phyloP scores from a whole-genome alignment of 2,797 vertebrate genomes.

The Anabas testudineus region DNA sequence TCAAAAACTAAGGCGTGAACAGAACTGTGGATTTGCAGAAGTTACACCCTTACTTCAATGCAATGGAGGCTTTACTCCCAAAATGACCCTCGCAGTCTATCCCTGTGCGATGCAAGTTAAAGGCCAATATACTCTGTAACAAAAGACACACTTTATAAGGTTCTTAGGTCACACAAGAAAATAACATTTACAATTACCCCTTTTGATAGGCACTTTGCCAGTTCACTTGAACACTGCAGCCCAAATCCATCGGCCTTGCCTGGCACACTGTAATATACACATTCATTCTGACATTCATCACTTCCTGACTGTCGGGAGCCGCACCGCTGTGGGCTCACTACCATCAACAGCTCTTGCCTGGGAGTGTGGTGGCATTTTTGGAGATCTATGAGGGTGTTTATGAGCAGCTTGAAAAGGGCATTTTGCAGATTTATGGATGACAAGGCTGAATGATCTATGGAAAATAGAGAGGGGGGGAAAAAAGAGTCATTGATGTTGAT shows the following conservation, averaged over 20 bases:
- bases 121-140: background rate
- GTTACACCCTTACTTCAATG: no score
- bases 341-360: slow-evolving; percentile 52
- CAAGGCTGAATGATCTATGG: slow-evolving; percentile 75
- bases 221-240: slow-evolving; percentile 17
- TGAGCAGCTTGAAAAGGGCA: slow-evolving; percentile 78
- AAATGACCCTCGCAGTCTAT: background rate
- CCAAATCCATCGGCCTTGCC: slow-evolving; percentile 23
- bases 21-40: no score
- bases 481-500: slow-evolving; percentile 46
- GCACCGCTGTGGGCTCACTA: slow-evolving; percentile 49
- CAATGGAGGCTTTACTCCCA: background rate
- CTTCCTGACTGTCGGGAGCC: slow-evolving; percentile 42
- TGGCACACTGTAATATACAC: slow-evolving; percentile 33
- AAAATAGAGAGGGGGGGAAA: slow-evolving; percentile 38
- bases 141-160: background rate
- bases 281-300: slow-evolving; percentile 62
- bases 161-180: slow-evolving; percentile 6
- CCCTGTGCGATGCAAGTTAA: background rate
- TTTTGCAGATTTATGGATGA: slow-evolving; percentile 75
- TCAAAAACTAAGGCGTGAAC: background rate
- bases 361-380: slow-evolving; percentile 71
- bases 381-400: slow-evolving; percentile 78
- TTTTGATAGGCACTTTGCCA: slow-evolving; percentile 1
- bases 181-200: slow-evolving; percentile 25